phyloP scores from a whole-genome alignment of 2,797 vertebrate species.

The Dromococcyx pavoninus region DNA sequence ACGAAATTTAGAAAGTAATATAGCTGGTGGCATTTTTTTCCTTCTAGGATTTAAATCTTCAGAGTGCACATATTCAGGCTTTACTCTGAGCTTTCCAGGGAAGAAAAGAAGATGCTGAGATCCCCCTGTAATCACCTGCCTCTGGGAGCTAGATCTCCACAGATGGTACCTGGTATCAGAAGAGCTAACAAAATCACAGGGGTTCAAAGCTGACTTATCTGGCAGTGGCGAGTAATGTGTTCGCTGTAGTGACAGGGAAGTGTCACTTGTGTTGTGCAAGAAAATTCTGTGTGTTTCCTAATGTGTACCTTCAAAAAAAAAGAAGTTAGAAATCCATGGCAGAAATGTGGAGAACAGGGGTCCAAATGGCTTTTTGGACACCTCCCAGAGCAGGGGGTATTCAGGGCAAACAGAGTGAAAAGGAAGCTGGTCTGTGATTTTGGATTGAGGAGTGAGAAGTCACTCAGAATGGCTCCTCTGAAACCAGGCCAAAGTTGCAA shows the following conservation, averaged over 20 bases:
- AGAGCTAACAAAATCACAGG: not conserved
- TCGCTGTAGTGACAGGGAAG: not conserved
- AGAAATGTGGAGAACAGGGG: not conserved
- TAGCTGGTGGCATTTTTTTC: not conserved
- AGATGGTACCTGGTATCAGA: not conserved
- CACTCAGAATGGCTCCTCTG: not conserved
- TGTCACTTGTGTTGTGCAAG: not conserved
- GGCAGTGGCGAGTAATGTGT: accelerated
- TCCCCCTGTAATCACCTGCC: not conserved
- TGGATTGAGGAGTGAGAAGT: not conserved
- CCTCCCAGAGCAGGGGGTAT: not conserved
- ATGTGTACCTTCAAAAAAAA: not conserved
- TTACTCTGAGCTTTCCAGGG: not conserved
- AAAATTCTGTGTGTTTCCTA: not conserved
- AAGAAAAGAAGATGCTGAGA: not conserved
- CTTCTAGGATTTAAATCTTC: not conserved
- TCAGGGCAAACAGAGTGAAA: not conserved
- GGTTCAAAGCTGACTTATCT: not conserved
- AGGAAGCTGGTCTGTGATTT: not conserved
- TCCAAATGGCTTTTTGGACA: not conserved
- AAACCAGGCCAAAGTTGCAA: not conserved
- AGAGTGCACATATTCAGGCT: not conserved
- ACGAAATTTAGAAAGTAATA: not conserved
- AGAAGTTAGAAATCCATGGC: not conserved
- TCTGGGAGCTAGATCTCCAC: not conserved